phyloP scores from a whole-genome alignment of 2,113 vertebrate species.

The Myotis davidii region DNA sequence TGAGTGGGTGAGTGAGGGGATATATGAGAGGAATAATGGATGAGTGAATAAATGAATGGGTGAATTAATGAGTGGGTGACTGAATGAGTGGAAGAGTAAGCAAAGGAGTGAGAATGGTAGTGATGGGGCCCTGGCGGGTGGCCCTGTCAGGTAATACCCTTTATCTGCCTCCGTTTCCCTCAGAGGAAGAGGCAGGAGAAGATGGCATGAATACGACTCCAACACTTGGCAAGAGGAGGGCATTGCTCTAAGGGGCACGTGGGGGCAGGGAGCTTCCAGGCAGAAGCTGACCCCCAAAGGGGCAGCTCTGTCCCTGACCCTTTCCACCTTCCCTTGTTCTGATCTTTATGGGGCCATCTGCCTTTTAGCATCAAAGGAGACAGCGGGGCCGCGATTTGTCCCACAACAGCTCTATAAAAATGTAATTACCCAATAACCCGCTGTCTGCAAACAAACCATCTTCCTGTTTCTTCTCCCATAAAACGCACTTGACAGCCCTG shows the following conservation, averaged over 20 bases:
- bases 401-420: slow-evolving; percentile 88
- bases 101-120: not conserved
- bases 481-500: slow-evolving; percentile 86
- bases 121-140: fast-evolving
- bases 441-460: slow-evolving; percentile 88
- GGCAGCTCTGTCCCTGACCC: slow-evolving; percentile 84
- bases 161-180: not conserved
- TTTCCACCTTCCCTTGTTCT: slow-evolving; percentile 86
- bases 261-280: slow-evolving; percentile 68
- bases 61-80: not conserved
- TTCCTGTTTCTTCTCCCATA: slow-evolving; percentile 89
- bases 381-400: slow-evolving; percentile 85
- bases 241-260: not conserved
- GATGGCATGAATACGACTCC: not conserved
- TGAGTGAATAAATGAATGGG: too few species aligned
- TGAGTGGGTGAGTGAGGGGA: not conserved
- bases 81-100: fast-evolving
- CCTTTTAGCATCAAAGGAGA: slow-evolving; percentile 87
- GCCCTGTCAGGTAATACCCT: fast-evolving
- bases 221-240: not conserved
- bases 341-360: slow-evolving; percentile 89
- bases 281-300: slow-evolving; percentile 83
- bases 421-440: slow-evolving; percentile 88
- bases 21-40: not conserved
- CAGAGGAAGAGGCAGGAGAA: not conserved